These are phyloP conservation scores for Haliclona indistincta DNA, from an alignment of 37 sponge, comb jelly and placozoan genomes.

Conservation along the genomic window DNA sequence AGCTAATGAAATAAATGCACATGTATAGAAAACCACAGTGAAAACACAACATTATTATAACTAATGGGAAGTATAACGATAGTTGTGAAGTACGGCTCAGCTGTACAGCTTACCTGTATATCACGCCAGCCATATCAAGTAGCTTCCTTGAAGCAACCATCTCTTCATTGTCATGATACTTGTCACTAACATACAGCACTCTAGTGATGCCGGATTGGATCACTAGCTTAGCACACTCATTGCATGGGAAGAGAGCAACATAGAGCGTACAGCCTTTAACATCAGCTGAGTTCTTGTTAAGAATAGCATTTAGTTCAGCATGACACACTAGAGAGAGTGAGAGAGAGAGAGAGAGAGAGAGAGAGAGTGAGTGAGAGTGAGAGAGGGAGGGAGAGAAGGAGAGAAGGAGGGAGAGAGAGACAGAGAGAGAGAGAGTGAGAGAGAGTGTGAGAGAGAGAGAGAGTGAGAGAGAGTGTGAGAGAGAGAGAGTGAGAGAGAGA, in stretches of 20 bases:
- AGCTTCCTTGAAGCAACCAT: constrained; percentile 75
- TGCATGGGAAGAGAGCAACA: constrained; percentile 94
- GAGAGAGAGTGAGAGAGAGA: background rate
- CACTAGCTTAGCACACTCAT: constrained; percentile 97
- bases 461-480: background rate
- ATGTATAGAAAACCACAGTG: no score
- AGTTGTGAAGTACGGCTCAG: no score
- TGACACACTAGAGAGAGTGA: constrained; percentile 76
- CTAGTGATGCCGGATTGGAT: constrained; percentile 85
- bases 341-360: background rate
- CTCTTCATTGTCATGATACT: constrained; percentile 72
- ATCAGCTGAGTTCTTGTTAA: constrained; percentile 92
- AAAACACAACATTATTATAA: no score
- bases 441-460: constrained; percentile 4
- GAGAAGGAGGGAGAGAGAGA: constrained; percentile 4
- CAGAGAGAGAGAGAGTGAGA: constrained; percentile 10
- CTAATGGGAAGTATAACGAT: no score
- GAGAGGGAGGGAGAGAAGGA: constrained; percentile 4
- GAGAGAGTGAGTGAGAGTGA: background rate
- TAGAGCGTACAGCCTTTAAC: constrained; percentile 91
- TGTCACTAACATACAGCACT: constrained; percentile 80
- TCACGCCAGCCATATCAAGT: constrained; percentile 83
- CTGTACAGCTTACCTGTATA: constrained; percentile 44
- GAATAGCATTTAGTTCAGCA: constrained; percentile 96
- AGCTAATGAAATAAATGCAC: no score